Evolutionary conservation across 2,888 invertebrate species (phyloP).

Genomic region (Cylindroiulus punctatus): DNA sequence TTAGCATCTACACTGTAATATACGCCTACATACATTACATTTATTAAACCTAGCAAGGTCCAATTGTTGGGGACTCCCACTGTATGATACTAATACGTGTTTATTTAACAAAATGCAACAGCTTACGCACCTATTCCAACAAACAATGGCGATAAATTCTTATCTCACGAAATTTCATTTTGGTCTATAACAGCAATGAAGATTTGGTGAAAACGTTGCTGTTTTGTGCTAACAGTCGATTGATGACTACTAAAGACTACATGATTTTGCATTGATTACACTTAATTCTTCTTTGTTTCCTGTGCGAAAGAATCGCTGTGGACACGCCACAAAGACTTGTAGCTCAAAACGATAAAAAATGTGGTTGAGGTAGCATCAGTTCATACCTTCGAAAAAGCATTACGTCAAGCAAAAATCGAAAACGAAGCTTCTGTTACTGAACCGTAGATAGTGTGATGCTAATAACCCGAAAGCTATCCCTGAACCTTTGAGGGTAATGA

Average conservation of each 20-base stretch:
- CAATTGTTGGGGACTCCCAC: too few species aligned
- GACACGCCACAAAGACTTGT: not conserved
- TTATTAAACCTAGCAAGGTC: too few species aligned
- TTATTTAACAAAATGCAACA: too few species aligned
- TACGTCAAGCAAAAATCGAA: not conserved
- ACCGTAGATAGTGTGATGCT: conserved; percentile 14
- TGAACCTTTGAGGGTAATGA: conserved; percentile 31
- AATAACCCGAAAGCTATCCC: conserved; percentile 26
- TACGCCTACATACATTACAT: too few species aligned
- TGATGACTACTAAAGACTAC: not conserved
- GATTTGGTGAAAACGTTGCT: not conserved
- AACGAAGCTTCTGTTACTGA: not conserved
- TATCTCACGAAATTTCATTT: not conserved
- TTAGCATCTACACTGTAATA: too few species aligned
- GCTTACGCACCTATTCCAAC: too few species aligned
- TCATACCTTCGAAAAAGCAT: not conserved
- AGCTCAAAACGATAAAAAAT: not conserved
- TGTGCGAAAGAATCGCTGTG: not conserved
- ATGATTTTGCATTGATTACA: not conserved
- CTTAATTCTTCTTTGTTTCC: not conserved
- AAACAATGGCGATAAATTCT: not conserved
- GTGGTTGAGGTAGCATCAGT: conserved; percentile 29
- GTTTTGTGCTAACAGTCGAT: not conserved
- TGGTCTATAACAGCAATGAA: not conserved
- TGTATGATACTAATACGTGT: too few species aligned